Evolutionary conservation across 2,888 invertebrate species (phyloP), one percentile per base, ranked within the genome.

Genomic region (Pelosia muscerda): DNA sequence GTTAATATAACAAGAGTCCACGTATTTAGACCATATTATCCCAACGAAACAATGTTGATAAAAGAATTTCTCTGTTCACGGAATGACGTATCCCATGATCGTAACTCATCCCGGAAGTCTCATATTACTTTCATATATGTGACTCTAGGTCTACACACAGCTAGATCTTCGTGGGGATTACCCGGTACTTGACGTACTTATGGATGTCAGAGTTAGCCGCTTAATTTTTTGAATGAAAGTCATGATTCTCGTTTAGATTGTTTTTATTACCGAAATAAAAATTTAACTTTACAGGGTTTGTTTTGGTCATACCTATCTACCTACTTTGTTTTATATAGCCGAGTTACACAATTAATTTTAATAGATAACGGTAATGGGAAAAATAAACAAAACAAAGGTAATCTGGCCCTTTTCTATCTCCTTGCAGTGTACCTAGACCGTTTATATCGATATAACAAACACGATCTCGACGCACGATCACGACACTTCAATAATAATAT

Each of bases 41-140:
- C 83, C 81, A 49, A 59, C 73, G 77, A 88, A 88, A 88, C 87
- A 88, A 86, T 85, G 88, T 88, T 86, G 88, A 88, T 89, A 88
- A 86, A 88, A 88, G 86, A 88, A 89, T 89, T 87, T 87, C 84
- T 82, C 78, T 82, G 86, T 86, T 85, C 82, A 76, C 76, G 82
- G 78, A 86, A 86, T 87, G 86, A 87, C 88, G 83, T 84, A 87
- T 86, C 87, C 87, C 86, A 81, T 84, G 86, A 85, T 88, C 89
- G 88, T 90, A 88, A 90, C 88, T 90, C 88, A 89, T 86, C 84
- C 81, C 80, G 74, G 78, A 71, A 76, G 79, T 74, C 83, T 86
- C 84, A 86, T 89, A 89, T 88, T 88, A 88, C 83, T 84, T 84
- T 86, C 82, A 86, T 87, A 86, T 87, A 86, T 84, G 85, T 80